Base-by-base conservation (phyloP, 2,113 vertebrate species). In the Orycteropus afer region DNA sequence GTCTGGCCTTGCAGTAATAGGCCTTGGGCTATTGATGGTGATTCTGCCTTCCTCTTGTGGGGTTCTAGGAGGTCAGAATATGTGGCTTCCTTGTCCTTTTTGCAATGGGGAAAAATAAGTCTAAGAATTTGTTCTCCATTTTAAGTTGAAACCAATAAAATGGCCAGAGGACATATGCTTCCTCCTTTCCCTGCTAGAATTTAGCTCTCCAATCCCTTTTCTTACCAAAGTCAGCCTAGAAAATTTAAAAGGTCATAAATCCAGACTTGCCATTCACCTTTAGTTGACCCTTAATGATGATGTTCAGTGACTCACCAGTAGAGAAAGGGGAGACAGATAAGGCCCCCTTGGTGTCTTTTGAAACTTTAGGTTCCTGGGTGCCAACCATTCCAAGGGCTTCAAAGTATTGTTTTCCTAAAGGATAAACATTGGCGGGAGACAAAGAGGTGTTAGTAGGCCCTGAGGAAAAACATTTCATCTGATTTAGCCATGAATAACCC, bases 321-420 rank as follows among this genome's bases (percentile, higher is more conserved):
- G 22, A 94, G 69, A 91, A 89, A 85, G 45, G 29, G 91, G 83
- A 76, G 96, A 95, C 73, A 93, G 12, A n/a, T 55, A 86, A 83
- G 51, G 49, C 2, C 47, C 81, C 76, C 32, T 25, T 92, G 42
- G 61, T 96, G 27, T 84, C n/a, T 88, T 94, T 65, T 22, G 76
- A 89, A 98, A 94, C 18, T 78, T 94, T 34, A 90, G 34, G 59
- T 85, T 94, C 61, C 71, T 90, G 25, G 87, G 73, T 63, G 45
- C 55, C 69, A 90, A 86, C 77, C 81, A 93, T 20, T 94, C 53
- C n/a, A 84, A 69, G 32, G 86, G 22, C 12, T 98, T 93, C 86
- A 91, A 92, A 90, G 59, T 90, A 34, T 34, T 83, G 13, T 89
- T 87, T 77, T 95, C 95, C 97, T 98, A 91, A 71, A 91, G 80